Evolutionary conservation across 2,797 vertebrate genomes (phyloP).

Genomic region (Thaleichthys pacificus): DNA sequence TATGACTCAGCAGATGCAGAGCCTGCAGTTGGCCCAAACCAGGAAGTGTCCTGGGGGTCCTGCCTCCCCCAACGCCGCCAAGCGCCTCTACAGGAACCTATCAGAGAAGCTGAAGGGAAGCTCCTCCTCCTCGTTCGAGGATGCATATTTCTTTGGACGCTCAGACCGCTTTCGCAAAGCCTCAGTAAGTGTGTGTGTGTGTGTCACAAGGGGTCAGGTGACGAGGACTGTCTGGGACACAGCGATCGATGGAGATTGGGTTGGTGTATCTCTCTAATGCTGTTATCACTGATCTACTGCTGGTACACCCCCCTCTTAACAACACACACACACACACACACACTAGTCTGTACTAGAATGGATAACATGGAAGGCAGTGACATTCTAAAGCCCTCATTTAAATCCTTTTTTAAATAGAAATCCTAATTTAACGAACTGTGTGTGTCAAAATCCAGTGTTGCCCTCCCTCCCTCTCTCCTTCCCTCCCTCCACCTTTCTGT

Average conservation of each 20-base stretch:
- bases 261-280: conserved; percentile 27
- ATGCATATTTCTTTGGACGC: conserved; percentile 86
- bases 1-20: conserved; percentile 97
- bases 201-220: background rate
- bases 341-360: too few relatives aligned
- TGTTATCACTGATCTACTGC: conserved; percentile 24
- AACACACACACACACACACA: too few relatives aligned
- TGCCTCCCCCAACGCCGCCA: conserved; percentile 90
- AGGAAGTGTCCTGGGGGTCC: conserved; percentile 83
- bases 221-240: conserved; percentile 11
- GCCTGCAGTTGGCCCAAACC: conserved; percentile 83
- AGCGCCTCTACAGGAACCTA: conserved; percentile 93
- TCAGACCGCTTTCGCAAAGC: conserved; percentile 89
- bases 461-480: background rate
- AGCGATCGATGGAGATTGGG: conserved; percentile 32
- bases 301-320: background rate
- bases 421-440: too few relatives aligned
- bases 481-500: background rate
- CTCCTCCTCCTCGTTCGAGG: conserved; percentile 91
- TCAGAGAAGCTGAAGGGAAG: conserved; percentile 94
- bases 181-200: conserved; percentile 73
- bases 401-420: background rate
- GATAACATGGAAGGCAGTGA: too few relatives aligned
- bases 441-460: background rate
- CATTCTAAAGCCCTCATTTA: background rate